Evolutionary conservation across 1,140 invertebrate genomes (phyloP).

Genomic region (Euwallacea similis): DNA sequence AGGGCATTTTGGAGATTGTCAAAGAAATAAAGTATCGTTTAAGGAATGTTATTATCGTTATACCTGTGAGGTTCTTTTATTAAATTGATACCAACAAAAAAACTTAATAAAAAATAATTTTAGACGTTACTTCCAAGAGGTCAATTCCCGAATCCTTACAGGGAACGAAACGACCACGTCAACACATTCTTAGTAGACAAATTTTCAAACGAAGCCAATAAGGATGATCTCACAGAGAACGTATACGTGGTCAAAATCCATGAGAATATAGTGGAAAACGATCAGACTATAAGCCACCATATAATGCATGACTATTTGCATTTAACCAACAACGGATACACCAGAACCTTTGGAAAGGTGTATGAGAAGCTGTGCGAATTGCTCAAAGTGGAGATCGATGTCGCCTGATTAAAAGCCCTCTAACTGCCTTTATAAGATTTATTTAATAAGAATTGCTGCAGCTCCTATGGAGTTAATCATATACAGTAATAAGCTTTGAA

Average conservation of each 20-base stretch:
- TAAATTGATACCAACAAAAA: constrained; percentile 1
- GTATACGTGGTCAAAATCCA: constrained; percentile 60
- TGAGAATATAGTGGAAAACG: constrained; percentile 60
- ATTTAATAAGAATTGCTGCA: too few species aligned
- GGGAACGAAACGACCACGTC: constrained; percentile 61
- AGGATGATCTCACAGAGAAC: constrained; percentile 46
- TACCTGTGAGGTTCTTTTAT: constrained; percentile 60
- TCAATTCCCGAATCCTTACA: constrained; percentile 67
- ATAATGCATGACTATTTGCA: constrained; percentile 77
- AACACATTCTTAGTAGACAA: constrained; percentile 62
- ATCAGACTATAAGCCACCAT: constrained; percentile 65
- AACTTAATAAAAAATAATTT: constrained; percentile 38
- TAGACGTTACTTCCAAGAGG: constrained; percentile 69
- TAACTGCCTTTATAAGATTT: too few species aligned
- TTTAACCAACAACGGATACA: constrained; percentile 66
- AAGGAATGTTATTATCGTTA: constrained; percentile 61
- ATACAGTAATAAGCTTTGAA: too few species aligned
- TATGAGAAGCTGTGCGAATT: constrained; percentile 59
- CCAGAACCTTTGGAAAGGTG: constrained; percentile 65
- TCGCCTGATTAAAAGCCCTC: too few species aligned
- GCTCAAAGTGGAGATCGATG: constrained; percentile 11
- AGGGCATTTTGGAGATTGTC: constrained; percentile 67
- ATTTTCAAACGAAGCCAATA: constrained; percentile 49
- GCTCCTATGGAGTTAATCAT: too few species aligned
- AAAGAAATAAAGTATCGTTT: constrained; percentile 61